Percentiles rank a stretch among this genome's conserved stretches.
These are phyloP conservation scores for Watersipora subatra DNA, from an alignment of 1,140 invertebrate genomes.

Conservation along the genomic window DNA sequence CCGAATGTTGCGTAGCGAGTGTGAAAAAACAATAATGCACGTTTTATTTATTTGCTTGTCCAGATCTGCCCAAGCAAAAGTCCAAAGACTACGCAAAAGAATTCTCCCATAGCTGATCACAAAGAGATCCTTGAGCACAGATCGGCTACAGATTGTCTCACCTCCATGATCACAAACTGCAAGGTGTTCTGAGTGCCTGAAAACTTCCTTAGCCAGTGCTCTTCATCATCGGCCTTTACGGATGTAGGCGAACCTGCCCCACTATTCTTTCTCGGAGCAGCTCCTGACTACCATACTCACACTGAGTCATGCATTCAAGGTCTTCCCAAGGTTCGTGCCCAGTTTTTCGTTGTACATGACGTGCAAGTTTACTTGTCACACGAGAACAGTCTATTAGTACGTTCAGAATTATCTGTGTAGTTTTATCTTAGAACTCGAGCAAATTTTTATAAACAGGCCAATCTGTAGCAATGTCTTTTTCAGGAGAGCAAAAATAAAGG, in stretches of 20 bases:
- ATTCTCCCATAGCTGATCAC: conserved; percentile 64
- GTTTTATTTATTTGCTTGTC: too few relatives aligned
- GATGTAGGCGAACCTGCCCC: conserved; percentile 63
- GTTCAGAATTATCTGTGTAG: background rate
- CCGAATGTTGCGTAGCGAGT: too few relatives aligned
- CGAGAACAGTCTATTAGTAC: background rate
- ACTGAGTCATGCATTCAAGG: conserved; percentile 68
- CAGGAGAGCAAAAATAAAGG: conserved; percentile 60
- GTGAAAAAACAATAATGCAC: too few relatives aligned
- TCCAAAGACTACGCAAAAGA: conserved; percentile 32
- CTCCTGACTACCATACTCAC: conserved; percentile 60
- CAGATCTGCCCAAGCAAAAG: conserved; percentile 49
- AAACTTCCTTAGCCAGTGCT: conserved; percentile 69
- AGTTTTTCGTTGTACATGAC: background rate
- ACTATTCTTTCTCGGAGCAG: conserved; percentile 45
- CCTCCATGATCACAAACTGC: conserved; percentile 55
- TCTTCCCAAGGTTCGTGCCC: conserved; percentile 56
- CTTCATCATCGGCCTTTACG: conserved; percentile 75
- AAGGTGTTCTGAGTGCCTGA: conserved; percentile 64
- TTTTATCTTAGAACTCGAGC: background rate
- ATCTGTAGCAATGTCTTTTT: background rate
- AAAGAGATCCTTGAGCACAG: conserved; percentile 64
- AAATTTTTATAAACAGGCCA: background rate
- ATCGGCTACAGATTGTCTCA: conserved; percentile 77
- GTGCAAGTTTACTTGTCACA: background rate